Evolutionary conservation across 2,888 invertebrate species (phyloP).

Genomic region (Mesorhabditis sp.): DNA sequence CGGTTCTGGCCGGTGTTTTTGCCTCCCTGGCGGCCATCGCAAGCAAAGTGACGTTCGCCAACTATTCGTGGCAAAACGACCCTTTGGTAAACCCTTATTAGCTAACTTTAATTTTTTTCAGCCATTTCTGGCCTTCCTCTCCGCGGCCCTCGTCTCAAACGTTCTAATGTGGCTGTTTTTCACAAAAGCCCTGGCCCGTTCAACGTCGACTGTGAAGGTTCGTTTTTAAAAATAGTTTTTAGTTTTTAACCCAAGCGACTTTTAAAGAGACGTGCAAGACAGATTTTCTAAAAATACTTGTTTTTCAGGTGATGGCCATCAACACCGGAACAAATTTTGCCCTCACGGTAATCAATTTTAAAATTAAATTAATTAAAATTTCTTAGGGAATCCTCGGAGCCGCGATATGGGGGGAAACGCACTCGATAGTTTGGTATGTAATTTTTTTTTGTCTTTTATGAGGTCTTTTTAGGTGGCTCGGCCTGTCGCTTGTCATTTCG

Average conservation of each 20-base stretch:
- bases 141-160: background rate
- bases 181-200: background rate
- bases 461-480: background rate
- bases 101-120: background rate
- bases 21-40: background rate
- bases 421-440: background rate
- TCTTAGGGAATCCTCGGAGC: background rate
- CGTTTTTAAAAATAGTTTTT: background rate
- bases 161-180: background rate
- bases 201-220: background rate
- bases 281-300: background rate
- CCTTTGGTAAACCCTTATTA: background rate
- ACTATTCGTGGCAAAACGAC: background rate
- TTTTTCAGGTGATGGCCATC: constrained; percentile 1
- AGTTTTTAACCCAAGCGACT: too few species aligned
- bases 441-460: background rate
- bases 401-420: background rate
- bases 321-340: background rate
- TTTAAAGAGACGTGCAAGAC: background rate
- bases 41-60: background rate
- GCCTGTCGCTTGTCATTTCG: background rate
- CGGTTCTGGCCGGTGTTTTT: constrained; percentile 1
- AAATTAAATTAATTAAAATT: background rate
- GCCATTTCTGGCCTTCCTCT: background rate
- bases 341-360: background rate